Percentiles rank a stretch among this genome's conserved stretches.
These are phyloP conservation scores for Tolypeutes matacus DNA, from an alignment of 2,797 vertebrate species.

Conservation along the genomic window DNA sequence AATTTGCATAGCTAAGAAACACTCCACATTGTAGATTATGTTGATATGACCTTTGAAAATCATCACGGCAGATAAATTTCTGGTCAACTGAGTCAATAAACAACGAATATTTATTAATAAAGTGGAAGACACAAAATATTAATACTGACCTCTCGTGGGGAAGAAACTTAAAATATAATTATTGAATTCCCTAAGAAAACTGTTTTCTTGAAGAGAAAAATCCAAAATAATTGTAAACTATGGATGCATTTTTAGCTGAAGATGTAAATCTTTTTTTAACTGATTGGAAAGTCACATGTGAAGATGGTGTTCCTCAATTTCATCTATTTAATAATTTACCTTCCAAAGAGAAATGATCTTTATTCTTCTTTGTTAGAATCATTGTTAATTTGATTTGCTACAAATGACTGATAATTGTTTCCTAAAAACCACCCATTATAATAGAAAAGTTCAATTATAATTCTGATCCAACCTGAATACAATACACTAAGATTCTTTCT, in stretches of 20 bases:
- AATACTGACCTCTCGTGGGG: background rate
- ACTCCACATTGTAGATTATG: background rate
- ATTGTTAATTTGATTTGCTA: conserved; percentile 23
- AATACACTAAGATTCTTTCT: conserved; percentile 3
- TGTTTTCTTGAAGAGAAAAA: background rate
- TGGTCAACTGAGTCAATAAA: background rate
- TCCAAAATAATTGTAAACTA: background rate
- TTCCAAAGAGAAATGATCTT: background rate
- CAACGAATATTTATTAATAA: background rate
- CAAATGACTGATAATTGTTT: conserved; percentile 43
- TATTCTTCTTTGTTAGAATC: background rate
- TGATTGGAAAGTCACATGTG: background rate
- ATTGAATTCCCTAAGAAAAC: background rate
- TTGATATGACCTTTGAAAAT: background rate
- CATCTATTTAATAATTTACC: conserved; percentile 21
- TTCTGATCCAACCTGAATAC: conserved; percentile 50
- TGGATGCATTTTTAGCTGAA: background rate
- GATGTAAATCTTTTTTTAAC: background rate
- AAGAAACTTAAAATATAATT: background rate
- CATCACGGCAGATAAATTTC: background rate
- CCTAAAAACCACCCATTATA: background rate
- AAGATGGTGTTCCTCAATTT: background rate
- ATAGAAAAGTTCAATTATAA: background rate
- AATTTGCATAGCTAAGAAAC: background rate
- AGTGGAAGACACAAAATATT: background rate